These are phyloP conservation scores for Noctua pronuba DNA, from an alignment of 2,888 invertebrate genomes.

Conservation along the genomic window DNA sequence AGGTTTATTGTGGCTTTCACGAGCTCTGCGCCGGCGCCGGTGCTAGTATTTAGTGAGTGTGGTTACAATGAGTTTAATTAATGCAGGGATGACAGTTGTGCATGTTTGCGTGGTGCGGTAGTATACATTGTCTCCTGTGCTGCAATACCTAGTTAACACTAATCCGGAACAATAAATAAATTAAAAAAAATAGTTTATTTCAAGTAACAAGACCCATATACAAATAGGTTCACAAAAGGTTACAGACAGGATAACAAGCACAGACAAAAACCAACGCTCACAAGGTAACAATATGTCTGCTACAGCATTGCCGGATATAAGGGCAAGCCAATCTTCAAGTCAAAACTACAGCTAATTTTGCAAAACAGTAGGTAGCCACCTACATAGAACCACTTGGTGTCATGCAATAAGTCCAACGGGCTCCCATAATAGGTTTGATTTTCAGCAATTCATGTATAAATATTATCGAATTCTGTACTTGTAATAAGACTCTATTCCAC, in stretches of 20 bases:
- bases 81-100: neutral
- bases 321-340: no score
- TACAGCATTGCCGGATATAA: no score
- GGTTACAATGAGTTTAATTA: no score
- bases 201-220: no score
- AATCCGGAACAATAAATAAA: no score
- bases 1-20: conserved; percentile 38
- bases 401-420: neutral
- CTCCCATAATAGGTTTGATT: neutral
- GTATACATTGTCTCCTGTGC: no score
- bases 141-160: neutral
- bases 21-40: conserved; percentile 20
- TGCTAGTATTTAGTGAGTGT: conserved; percentile 1
- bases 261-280: no score
- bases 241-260: no score
- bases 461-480: neutral
- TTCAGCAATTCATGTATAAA: neutral
- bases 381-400: neutral
- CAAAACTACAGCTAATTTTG: neutral
- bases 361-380: no score
- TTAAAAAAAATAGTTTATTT: no score
- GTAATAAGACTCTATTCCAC: neutral
- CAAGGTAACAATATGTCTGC: no score
- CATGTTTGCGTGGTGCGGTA: neutral
- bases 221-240: no score